Evolutionary conservation across 1,140 invertebrate species (phyloP), one percentile per base, ranked within the genome.

Genomic region (Adoxophyes honmai): DNA sequence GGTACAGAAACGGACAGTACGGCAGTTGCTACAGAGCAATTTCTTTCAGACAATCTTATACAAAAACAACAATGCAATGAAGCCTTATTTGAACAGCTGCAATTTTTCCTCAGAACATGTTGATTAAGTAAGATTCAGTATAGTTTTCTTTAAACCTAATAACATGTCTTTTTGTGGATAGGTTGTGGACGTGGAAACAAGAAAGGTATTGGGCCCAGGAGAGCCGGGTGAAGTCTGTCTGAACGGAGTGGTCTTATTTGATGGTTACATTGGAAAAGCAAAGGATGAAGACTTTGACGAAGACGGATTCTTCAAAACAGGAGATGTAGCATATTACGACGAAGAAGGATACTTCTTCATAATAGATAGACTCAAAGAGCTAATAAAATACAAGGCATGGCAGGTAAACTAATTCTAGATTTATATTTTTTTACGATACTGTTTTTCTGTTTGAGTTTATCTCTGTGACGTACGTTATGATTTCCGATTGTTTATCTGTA

Each of bases 341-440:
- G 86, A 93, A 60, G 90, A 94, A 13, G 90, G 90, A 0, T 92
- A 90, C 52, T 91, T 95, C 53, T 94, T 89, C 60, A 90, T 95
- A 39, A 89, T 93, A 4, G 94, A 94, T 62, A 86, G 95, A 52
- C 81, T 94, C 21, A 96, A 95, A 65, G 94, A 95, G 69, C 86
- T 95, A 35, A 94, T 95, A 44, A 95, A 96, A 82, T 94, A 93
- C 52, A 82, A 82, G 18, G 74, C 73, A 37, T 81, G 75, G 66
- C 79, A 85, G 66, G 83, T 88, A 64, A 82, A 67, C 65, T 52
- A 53, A 33, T 38, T 1, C 55, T 4, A 52, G 21, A 2, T 28
- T 3, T 28, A 28, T 28, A 28, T 28, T 28, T 28, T 28, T 3
- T 28, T 28, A 28, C 21, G 2, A 28, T 28, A 28, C 6, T 28